A percentile compares a stretch with the other conserved stretches of the same genome.
Conservation (phyloP, 2,797 vertebrate genomes). For the Tamandua tetradactyla region DNA sequence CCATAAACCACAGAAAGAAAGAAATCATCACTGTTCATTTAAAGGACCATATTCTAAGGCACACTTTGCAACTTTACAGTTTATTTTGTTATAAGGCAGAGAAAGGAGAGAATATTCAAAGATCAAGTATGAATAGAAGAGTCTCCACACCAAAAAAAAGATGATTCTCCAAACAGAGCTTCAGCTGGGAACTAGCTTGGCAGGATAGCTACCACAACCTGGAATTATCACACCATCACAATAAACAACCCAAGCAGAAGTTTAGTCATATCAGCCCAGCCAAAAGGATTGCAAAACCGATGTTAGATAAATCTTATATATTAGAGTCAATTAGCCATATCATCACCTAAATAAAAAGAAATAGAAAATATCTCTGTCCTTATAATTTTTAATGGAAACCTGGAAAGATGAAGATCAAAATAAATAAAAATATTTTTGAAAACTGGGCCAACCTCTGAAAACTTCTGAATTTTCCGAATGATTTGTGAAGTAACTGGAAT, state of each 20-base stretch:
- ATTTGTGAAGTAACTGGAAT: background rate
- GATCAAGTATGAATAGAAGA: slow-evolving; percentile 1
- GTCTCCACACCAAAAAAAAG: background rate
- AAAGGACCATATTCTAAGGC: background rate
- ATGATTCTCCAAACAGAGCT: slow-evolving; percentile 3
- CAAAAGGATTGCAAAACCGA: background rate
- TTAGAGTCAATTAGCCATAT: background rate
- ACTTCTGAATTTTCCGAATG: background rate
- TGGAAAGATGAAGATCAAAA: background rate
- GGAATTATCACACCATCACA: background rate
- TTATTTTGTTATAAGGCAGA: slow-evolving; percentile 31
- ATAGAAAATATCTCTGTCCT: background rate
- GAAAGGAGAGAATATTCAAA: background rate
- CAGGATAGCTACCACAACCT: background rate
- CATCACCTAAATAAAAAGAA: background rate
- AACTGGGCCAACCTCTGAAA: background rate
- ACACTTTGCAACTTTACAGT: background rate
- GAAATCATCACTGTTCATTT: background rate
- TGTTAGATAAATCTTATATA: background rate
- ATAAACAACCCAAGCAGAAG: background rate
- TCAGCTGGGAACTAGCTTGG: background rate
- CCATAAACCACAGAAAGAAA: background rate
- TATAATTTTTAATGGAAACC: background rate
- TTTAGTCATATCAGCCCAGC: background rate
- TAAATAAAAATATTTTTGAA: background rate